A percentile compares a stretch with the other conserved stretches of the same genome.
phyloP scores from a whole-genome alignment of 2,113 vertebrate genomes.

The Bettongia penicillata region DNA sequence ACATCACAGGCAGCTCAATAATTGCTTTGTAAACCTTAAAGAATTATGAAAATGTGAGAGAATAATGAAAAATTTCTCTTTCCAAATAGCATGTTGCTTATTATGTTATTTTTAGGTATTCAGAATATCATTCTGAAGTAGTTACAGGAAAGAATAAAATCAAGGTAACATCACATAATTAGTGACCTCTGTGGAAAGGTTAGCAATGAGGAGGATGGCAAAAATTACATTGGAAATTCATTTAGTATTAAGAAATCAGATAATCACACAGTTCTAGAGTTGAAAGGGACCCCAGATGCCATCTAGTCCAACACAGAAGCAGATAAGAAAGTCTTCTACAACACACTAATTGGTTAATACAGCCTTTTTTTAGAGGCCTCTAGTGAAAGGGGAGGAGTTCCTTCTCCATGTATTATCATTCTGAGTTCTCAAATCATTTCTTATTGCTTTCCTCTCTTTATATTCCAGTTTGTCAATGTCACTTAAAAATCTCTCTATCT shows the following conservation, averaged over 20 bases:
- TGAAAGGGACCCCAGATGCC: neutral
- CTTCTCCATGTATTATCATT: neutral
- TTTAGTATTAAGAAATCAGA: neutral
- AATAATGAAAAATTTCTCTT: neutral
- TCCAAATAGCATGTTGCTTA: neutral
- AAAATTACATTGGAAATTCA: neutral
- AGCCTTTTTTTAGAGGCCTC: neutral
- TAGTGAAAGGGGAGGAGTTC: neutral
- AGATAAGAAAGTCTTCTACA: neutral
- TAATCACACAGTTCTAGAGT: neutral
- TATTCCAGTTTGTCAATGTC: neutral
- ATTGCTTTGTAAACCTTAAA: neutral
- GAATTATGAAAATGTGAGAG: neutral
- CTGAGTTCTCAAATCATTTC: neutral
- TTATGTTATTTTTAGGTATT: neutral
- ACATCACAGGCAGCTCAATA: neutral
- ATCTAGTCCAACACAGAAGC: neutral
- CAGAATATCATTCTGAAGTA: accelerated
- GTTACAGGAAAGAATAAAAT: neutral
- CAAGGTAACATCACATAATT: neutral
- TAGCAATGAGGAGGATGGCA: neutral
- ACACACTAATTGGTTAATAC: neutral
- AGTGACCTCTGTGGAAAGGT: neutral
- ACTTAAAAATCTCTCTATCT: neutral
- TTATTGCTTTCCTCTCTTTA: neutral